phyloP scores from a whole-genome alignment of 2,113 vertebrate genomes.

The Anseranas semipalmata region DNA sequence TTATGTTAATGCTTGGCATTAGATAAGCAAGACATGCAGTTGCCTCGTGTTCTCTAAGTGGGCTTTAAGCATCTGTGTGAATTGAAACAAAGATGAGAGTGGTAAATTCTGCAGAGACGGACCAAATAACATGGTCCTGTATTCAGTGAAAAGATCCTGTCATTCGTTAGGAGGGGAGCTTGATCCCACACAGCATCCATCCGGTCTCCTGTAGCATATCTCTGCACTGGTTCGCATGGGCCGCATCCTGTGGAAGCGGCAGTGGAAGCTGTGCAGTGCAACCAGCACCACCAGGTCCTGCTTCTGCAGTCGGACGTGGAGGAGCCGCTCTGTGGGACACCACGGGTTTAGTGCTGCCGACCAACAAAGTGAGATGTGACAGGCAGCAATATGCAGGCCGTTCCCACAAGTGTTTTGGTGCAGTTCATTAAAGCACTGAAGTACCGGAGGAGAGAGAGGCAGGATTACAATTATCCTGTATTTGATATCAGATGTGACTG shows the following conservation, averaged over 20 bases:
- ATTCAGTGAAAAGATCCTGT: neutral
- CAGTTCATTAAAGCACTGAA: neutral
- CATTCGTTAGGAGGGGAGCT: neutral
- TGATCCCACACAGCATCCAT: rapidly evolving
- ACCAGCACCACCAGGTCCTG: rapidly evolving
- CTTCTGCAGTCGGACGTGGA: neutral
- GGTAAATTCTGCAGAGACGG: neutral
- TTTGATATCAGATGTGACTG: neutral
- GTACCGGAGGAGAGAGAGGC: neutral
- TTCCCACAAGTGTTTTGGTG: neutral
- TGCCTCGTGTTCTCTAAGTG: neutral
- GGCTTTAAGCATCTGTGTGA: neutral
- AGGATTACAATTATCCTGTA: neutral
- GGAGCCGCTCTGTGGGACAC: rapidly evolving
- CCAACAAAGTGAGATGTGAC: neutral
- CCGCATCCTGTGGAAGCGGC: too few species aligned
- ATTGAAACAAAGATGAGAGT: neutral
- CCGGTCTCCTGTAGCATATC: neutral
- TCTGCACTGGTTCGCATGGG: rapidly evolving
- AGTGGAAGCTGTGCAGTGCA: neutral
- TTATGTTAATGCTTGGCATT: neutral
- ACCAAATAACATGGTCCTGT: too few species aligned
- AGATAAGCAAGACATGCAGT: neutral
- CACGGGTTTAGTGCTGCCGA: rapidly evolving
- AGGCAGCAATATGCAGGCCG: neutral